Evolutionary conservation across 2,797 vertebrate genomes (phyloP).

Genomic region (Squalus acanthias): DNA sequence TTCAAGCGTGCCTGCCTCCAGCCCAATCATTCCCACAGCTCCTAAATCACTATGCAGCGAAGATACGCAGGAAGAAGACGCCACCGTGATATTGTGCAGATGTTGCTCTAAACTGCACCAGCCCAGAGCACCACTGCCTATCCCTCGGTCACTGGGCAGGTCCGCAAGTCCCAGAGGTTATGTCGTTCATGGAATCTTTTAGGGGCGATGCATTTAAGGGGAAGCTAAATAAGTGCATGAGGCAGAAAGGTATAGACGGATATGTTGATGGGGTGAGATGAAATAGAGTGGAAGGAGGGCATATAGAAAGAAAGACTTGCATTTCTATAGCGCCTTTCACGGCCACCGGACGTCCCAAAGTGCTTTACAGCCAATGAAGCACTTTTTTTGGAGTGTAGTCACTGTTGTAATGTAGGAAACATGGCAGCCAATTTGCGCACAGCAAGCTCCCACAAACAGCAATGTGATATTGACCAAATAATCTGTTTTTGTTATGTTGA

Average conservation of each 20-base stretch:
- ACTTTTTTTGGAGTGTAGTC: no score
- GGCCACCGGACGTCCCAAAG: no score
- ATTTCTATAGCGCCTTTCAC: no score
- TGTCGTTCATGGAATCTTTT: not conserved
- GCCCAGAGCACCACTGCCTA: not conserved
- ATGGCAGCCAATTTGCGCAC: no score
- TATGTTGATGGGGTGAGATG: not conserved
- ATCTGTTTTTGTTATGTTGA: no score
- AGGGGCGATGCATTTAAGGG: not conserved
- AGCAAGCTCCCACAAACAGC: no score
- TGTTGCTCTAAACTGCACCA: not conserved
- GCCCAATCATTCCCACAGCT: conserved; percentile 3
- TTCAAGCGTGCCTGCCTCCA: not conserved
- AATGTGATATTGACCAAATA: no score
- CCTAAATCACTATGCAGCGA: not conserved
- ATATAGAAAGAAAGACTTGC: no score
- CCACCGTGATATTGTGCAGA: conserved; percentile 15
- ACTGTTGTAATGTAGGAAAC: no score
- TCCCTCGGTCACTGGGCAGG: not conserved
- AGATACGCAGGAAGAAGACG: not conserved
- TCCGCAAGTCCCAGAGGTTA: not conserved
- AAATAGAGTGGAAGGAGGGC: not conserved
- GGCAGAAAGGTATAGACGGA: not conserved
- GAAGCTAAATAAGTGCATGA: not conserved
- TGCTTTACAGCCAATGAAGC: no score